Evolutionary conservation across 2,888 invertebrate species (phyloP).

Genomic region (Acanthosoma haemorrhoidale): DNA sequence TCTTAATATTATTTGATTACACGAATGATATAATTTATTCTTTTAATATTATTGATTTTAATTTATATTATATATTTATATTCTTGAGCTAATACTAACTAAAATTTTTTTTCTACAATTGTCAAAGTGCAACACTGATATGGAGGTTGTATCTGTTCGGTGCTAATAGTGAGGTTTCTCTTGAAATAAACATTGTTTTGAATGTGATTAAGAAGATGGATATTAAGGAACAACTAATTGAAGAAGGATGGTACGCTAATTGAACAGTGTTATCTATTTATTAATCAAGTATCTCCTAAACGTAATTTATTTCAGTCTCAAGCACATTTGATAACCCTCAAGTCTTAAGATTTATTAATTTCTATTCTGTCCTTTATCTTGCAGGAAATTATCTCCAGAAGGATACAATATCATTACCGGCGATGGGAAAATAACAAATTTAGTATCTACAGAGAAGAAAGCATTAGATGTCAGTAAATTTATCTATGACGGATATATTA

Average conservation of each 20-base stretch:
- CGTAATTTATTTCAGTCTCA: background rate
- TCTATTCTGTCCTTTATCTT: background rate
- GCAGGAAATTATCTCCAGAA: constrained; percentile 67
- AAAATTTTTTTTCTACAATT: background rate
- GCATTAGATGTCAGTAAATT: constrained; percentile 63
- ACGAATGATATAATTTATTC: too few species aligned
- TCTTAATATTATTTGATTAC: too few species aligned
- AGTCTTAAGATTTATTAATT: background rate
- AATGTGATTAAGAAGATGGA: constrained; percentile 13
- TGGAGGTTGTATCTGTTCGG: constrained; percentile 12
- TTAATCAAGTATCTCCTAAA: background rate
- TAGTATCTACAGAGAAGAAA: constrained; percentile 57
- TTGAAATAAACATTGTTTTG: constrained; percentile 11
- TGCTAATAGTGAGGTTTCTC: constrained; percentile 25
- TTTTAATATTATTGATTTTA: too few species aligned
- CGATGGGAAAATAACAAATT: constrained; percentile 58
- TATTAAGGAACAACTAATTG: constrained; percentile 7
- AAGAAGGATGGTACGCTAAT: constrained; percentile 21
- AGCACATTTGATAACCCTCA: background rate
- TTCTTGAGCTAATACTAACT: too few species aligned
- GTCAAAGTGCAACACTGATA: background rate
- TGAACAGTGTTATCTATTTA: background rate
- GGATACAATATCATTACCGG: constrained; percentile 63
- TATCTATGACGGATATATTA: too few species aligned
- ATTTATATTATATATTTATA: too few species aligned